These are phyloP conservation scores for Falco peregrinus DNA, from an alignment of 2,797 vertebrate genomes.

Conservation along the genomic window DNA sequence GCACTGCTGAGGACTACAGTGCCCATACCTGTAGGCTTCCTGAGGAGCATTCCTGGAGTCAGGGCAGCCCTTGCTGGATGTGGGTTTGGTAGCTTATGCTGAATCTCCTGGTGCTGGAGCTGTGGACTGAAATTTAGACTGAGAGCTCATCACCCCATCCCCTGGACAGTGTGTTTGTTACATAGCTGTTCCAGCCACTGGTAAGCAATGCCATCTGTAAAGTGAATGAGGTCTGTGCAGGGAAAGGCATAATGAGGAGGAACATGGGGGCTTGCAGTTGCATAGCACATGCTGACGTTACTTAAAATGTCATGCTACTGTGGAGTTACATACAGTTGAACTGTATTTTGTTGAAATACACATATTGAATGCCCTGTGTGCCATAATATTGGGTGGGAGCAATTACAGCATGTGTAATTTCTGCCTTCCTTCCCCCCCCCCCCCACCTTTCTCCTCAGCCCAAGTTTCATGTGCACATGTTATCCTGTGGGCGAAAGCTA, in stretches of 20 bases:
- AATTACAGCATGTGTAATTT: background rate
- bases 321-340: background rate
- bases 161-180: background rate
- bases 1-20: background rate
- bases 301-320: background rate
- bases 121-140: background rate
- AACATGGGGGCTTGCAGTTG: background rate
- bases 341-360: too few species aligned
- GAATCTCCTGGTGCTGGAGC: background rate
- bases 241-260: background rate
- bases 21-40: fast-evolving
- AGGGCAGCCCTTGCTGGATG: background rate
- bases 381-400: background rate
- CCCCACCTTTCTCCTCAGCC: background rate
- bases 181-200: background rate
- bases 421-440: background rate
- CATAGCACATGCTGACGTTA: background rate
- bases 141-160: background rate
- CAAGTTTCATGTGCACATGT: background rate
- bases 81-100: background rate
- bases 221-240: background rate
- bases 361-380: background rate
- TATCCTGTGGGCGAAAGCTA: constrained; percentile 23
- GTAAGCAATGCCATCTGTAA: background rate
- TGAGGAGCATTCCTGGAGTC: background rate